Percentiles rank a stretch among this genome's conserved stretches.
phyloP scores from a whole-genome alignment of 2,888 invertebrate species.

The Drosophila koepferae region DNA sequence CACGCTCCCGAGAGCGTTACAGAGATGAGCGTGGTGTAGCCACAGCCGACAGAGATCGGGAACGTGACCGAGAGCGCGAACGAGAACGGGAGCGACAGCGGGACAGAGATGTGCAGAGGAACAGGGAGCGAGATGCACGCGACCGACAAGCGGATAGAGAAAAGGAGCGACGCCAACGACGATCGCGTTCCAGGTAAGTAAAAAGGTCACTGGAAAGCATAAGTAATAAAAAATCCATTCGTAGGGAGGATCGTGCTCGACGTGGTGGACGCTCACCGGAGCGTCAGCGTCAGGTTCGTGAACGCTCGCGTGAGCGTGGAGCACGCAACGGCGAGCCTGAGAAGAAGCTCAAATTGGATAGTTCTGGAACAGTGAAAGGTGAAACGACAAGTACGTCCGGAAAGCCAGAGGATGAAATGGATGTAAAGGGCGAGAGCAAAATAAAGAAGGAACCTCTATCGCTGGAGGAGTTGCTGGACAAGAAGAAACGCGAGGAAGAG shows the following conservation, averaged over 20 bases:
- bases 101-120: slow-evolving; percentile 58
- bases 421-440: slow-evolving; percentile 70
- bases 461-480: slow-evolving; percentile 96
- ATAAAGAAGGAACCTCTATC: slow-evolving; percentile 93
- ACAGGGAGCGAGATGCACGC: slow-evolving; percentile 50
- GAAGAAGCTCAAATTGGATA: slow-evolving; percentile 67
- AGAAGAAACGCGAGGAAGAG: slow-evolving; percentile 98
- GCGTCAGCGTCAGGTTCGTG: slow-evolving; percentile 56
- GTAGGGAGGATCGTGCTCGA: slow-evolving; percentile 64
- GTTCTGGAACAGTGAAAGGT: slow-evolving; percentile 1
- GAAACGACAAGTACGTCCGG: slow-evolving; percentile 7
- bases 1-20: slow-evolving; percentile 85
- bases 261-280: slow-evolving; percentile 66
- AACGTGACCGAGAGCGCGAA: slow-evolving; percentile 35
- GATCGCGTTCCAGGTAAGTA: slow-evolving; percentile 76
- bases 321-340: slow-evolving; percentile 50
- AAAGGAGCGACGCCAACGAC: slow-evolving; percentile 68
- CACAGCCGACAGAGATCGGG: slow-evolving; percentile 67
- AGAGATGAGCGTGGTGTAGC: slow-evolving; percentile 58
- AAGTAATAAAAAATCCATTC: background rate
- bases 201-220: background rate
- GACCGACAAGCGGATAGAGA: slow-evolving; percentile 66
- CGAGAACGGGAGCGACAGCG: slow-evolving; percentile 53
- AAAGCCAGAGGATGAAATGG: slow-evolving; percentile 84
- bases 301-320: slow-evolving; percentile 67